Evolutionary conservation across 2,113 vertebrate species (phyloP), one percentile per base, ranked within the genome.

Genomic region (Psittacara wagleri): DNA sequence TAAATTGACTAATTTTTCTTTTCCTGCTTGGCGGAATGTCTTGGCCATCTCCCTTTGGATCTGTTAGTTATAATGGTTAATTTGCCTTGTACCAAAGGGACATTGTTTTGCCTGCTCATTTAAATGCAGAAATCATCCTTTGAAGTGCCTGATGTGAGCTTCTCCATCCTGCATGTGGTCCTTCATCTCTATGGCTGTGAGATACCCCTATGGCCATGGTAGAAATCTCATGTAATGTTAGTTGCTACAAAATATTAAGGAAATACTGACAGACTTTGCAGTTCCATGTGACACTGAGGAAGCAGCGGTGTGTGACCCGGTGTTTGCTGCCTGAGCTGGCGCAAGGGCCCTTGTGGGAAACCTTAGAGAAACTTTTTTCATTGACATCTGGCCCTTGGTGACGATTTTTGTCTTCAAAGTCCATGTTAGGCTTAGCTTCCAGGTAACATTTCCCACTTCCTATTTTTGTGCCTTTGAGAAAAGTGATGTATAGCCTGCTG

Each of bases 131-230:
- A 75, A 24, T 54, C 13, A 9, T 24, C 10, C 31, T 73, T 39
- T 78, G 76, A 73, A 68, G 55, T 63, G 49, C 27, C 41, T 82
- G 11, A 6, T 41, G 39, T 54, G 55, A 79, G 15, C 18, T 64
- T 51, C 43, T 85, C 28, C 4, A 1, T 19, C n/a, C 24, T 44
- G n/a, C 46, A 35, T 0, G 0, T 15, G 17, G 14, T n/a, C 28
- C n/a, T 72, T n/a, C 4, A 7, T 55, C 33, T 87, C 57, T 31
- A 7, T 4, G 11, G 33, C 46, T 63, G n/a, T 17, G 24, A 35
- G 61, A 23, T 17, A 55, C 8, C 29, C 18, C 29, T 1, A 0
- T 25, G 25, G 25, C 57, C 3, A 0, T 68, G 61, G 48, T 37
- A 57, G 35, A 41, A 73, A 62, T 46, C n/a, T 17, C 2, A 1